These are phyloP conservation scores for Ophion obscuratus DNA, from an alignment of 2,888 invertebrate genomes.

Conservation along the genomic window DNA sequence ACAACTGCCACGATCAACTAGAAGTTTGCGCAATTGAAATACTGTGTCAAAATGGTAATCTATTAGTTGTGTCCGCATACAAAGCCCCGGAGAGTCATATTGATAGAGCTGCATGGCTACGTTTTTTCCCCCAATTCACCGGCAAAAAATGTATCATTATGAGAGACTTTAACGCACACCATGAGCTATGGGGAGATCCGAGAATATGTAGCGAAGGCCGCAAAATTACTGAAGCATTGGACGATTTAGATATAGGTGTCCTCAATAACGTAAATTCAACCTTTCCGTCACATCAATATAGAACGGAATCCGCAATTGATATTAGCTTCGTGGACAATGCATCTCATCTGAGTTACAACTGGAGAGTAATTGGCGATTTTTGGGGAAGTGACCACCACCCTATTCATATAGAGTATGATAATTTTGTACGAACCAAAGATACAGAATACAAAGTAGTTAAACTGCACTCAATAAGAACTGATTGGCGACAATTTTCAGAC, in stretches of 20 bases:
- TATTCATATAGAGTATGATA: conserved; percentile 1
- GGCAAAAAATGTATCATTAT: neutral
- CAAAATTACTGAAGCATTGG: neutral
- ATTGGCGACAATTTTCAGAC: conserved; percentile 15
- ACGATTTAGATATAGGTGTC: neutral
- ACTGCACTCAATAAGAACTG: conserved; percentile 4
- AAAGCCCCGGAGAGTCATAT: no score
- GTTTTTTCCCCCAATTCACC: no score
- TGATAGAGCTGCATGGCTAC: no score
- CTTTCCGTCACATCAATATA: conserved; percentile 6
- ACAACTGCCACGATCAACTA: no score
- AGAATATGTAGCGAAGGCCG: conserved; percentile 2
- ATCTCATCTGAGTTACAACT: neutral
- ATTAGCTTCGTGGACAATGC: neutral
- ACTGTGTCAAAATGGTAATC: no score
- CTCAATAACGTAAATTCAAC: conserved; percentile 5
- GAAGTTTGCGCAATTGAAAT: no score
- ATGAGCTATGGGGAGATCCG: neutral
- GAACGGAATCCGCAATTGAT: conserved; percentile 32
- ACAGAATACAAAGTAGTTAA: neutral
- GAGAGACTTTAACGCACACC: conserved; percentile 13
- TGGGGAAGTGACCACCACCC: conserved; percentile 39
- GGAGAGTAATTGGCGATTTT: neutral
- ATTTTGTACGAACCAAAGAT: neutral
- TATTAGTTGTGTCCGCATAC: no score